phyloP scores from a whole-genome alignment of 2,113 vertebrate genomes.

The Pseudopipra pipra region DNA sequence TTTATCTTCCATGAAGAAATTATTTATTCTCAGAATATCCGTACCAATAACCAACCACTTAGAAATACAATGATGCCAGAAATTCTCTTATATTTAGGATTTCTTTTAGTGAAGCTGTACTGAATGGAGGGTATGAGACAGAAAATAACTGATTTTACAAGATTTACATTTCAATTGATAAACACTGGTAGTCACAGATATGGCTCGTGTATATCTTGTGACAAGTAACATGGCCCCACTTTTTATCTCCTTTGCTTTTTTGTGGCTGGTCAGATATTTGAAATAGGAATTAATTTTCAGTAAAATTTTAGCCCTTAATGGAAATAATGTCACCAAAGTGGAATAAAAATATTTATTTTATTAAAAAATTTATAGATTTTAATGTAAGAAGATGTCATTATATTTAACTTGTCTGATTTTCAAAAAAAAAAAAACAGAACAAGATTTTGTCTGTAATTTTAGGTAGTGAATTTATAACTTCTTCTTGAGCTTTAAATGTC shows the following conservation, averaged over 20 bases:
- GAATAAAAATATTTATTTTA: background rate
- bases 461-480: background rate
- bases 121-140: background rate
- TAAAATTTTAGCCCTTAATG: background rate
- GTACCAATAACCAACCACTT: background rate
- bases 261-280: background rate
- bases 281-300: background rate
- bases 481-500: background rate
- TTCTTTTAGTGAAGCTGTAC: background rate
- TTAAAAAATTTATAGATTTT: background rate
- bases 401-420: background rate
- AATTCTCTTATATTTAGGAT: background rate
- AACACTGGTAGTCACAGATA: background rate
- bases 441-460: background rate
- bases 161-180: background rate
- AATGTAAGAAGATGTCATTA: background rate
- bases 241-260: background rate
- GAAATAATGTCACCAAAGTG: background rate
- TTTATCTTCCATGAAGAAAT: background rate
- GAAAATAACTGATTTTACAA: background rate
- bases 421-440: background rate
- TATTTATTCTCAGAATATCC: background rate
- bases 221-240: background rate
- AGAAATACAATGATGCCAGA: background rate
- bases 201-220: background rate